A percentile compares a stretch with the other conserved stretches of the same genome.
These are phyloP conservation scores for Lochmaea capreae DNA, from an alignment of 2,888 invertebrate species.

Conservation along the genomic window DNA sequence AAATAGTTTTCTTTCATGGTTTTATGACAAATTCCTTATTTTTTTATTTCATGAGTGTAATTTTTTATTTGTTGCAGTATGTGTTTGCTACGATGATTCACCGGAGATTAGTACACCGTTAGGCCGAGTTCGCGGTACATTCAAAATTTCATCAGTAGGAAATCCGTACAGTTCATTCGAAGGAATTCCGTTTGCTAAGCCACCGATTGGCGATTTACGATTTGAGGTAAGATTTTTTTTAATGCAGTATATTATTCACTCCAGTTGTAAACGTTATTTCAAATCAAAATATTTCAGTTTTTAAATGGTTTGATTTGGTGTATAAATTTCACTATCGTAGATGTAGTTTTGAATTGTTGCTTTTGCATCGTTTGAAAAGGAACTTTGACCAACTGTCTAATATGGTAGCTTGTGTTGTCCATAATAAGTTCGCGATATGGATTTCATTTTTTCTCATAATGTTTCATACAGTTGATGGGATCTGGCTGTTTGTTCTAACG, in stretches of 20 bases:
- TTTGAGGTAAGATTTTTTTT: conserved; percentile 37
- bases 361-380: too few relatives aligned
- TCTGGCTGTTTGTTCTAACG: too few relatives aligned
- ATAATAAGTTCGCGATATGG: too few relatives aligned
- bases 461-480: too few relatives aligned
- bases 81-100: conserved; percentile 5
- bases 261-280: background rate
- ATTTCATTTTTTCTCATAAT: too few relatives aligned
- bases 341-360: too few relatives aligned
- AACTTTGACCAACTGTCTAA: too few relatives aligned
- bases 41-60: background rate
- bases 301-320: too few relatives aligned
- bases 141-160: conserved; percentile 25
- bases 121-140: conserved; percentile 29
- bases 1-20: too few relatives aligned
- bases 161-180: conserved; percentile 36
- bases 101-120: conserved; percentile 30
- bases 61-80: background rate
- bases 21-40: background rate
- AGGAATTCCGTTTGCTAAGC: conserved; percentile 44
- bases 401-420: too few relatives aligned
- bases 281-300: too few relatives aligned
- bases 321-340: too few relatives aligned
- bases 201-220: conserved; percentile 40
- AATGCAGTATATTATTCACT: background rate